Conservation (phyloP, 2,113 vertebrate genomes). For the Garra rufa region DNA sequence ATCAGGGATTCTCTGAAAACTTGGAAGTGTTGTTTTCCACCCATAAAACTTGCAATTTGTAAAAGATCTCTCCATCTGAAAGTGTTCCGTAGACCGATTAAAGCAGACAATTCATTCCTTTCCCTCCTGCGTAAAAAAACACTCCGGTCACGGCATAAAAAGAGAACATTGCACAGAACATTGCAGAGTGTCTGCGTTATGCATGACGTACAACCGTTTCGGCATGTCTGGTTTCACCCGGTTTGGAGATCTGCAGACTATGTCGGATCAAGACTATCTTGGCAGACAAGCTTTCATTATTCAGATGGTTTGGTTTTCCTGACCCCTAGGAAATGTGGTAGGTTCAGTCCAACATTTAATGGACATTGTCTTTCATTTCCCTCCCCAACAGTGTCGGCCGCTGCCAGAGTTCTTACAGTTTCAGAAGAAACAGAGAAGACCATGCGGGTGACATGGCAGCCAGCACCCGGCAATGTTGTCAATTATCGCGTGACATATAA, state of each 20-base stretch:
- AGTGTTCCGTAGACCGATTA: slow-evolving; percentile 66
- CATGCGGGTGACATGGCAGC: slow-evolving; percentile 90
- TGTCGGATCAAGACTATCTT: slow-evolving; percentile 40
- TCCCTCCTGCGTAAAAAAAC: slow-evolving; percentile 62
- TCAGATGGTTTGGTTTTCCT: slow-evolving; percentile 19
- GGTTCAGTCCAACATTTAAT: slow-evolving; percentile 20
- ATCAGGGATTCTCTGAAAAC: slow-evolving; percentile 54
- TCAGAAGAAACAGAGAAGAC: slow-evolving; percentile 90
- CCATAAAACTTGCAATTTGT: slow-evolving; percentile 54
- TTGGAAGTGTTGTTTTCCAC: slow-evolving; percentile 69
- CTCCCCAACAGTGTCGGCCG: slow-evolving; percentile 80
- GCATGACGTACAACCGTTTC: slow-evolving; percentile 37
- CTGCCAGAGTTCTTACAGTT: slow-evolving; percentile 81
- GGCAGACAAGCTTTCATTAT: slow-evolving; percentile 54
- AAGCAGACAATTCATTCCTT: slow-evolving; percentile 60
- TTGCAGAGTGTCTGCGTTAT: slow-evolving; percentile 50
- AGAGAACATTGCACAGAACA: slow-evolving; percentile 60
- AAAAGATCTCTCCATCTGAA: slow-evolving; percentile 58
- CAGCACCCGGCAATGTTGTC: slow-evolving; percentile 88
- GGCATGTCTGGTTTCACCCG: slow-evolving; percentile 59
- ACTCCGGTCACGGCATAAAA: slow-evolving; percentile 56
- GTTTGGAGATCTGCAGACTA: slow-evolving; percentile 56
- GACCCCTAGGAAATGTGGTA: neutral
- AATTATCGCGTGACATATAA: slow-evolving; percentile 93
- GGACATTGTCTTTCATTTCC: slow-evolving; percentile 10